These are phyloP conservation scores for Diadumene lineata DNA, from an alignment of 92 coral and sea anemone genomes.

Conservation along the genomic window DNA sequence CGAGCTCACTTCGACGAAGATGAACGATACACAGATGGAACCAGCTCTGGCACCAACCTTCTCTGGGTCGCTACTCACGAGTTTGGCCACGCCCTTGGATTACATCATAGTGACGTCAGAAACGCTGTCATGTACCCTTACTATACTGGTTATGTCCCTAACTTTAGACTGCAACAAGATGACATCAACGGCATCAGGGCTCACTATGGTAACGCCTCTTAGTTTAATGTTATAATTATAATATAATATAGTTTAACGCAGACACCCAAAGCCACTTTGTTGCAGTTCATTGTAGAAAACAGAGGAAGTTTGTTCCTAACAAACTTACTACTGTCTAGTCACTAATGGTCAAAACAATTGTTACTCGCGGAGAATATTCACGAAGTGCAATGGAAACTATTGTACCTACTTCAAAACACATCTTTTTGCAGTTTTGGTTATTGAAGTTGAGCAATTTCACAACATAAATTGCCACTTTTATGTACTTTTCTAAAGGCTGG, in stretches of 20 bases:
- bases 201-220: slow-evolving; percentile 56
- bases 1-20: slow-evolving; percentile 90
- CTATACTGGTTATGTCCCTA: slow-evolving; percentile 73
- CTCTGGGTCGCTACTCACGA: slow-evolving; percentile 91
- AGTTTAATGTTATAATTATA: background rate
- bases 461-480: too few species aligned
- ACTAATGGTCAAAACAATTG: background rate
- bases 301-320: background rate
- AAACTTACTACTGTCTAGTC: background rate
- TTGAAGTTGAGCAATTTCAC: too few species aligned
- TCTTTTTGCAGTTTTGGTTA: too few species aligned
- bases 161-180: slow-evolving; percentile 61
- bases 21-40: slow-evolving; percentile 70
- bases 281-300: background rate
- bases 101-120: slow-evolving; percentile 72
- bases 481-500: too few species aligned
- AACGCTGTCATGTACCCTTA: slow-evolving; percentile 86
- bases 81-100: slow-evolving; percentile 83
- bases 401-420: too few species aligned
- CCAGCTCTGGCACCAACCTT: slow-evolving; percentile 62
- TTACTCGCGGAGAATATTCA: too few species aligned
- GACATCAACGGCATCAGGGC: slow-evolving; percentile 72
- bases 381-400: too few species aligned
- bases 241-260: background rate
- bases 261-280: background rate